Conservation (phyloP, 2,888 invertebrate species). For the Boloria euphrosyne region DNA sequence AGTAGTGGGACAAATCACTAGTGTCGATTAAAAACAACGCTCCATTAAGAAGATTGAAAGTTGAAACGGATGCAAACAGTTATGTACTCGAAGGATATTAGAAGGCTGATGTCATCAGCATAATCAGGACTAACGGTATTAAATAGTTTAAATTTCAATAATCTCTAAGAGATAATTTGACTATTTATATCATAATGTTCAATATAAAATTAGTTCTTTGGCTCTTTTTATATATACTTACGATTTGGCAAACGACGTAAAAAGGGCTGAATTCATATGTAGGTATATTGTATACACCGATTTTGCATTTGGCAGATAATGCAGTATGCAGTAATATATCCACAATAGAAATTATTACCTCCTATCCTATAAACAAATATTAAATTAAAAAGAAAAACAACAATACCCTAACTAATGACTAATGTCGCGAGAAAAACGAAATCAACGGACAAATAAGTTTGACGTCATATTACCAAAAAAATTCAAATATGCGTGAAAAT, state of each 20-base stretch:
- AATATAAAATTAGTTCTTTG: no score
- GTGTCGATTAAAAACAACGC: constrained; percentile 53
- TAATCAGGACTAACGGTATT: constrained; percentile 5
- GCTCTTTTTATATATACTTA: no score
- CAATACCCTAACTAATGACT: no score
- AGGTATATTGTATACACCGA: no score
- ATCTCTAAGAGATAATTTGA: neutral
- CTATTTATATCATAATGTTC: no score
- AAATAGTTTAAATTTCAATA: neutral
- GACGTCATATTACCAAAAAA: constrained; percentile 5
- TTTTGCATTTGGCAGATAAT: no score
- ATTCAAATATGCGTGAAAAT: constrained; percentile 11
- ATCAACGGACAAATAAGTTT: neutral
- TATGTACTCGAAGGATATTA: constrained; percentile 28
- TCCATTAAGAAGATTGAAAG: constrained; percentile 55
- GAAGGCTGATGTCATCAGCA: constrained; percentile 14
- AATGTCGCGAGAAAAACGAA: neutral
- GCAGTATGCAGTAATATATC: no score
- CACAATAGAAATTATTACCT: no score
- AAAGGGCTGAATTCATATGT: no score
- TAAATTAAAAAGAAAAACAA: no score
- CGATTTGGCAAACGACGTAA: no score
- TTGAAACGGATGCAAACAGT: constrained; percentile 42
- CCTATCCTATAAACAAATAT: no score
- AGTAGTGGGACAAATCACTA: constrained; percentile 32